phyloP scores from a whole-genome alignment of 2,797 vertebrate genomes.

The Peromyscus attwateri region DNA sequence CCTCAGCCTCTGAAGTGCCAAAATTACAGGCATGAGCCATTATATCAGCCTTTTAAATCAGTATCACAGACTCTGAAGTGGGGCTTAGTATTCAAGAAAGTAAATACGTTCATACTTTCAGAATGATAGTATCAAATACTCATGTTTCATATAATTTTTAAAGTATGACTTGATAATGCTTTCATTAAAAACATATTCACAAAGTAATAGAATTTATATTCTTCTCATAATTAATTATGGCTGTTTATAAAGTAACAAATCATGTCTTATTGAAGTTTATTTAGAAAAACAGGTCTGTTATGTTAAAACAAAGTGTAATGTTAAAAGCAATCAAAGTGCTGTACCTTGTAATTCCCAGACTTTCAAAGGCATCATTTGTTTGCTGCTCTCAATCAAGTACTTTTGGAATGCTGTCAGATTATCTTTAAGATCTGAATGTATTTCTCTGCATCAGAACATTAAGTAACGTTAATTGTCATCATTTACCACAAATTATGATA shows the following conservation, averaged over 20 bases:
- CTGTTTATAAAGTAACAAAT: conserved; percentile 15
- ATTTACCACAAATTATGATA: conserved; percentile 17
- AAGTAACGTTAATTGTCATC: conserved; percentile 61
- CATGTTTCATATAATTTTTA: not conserved
- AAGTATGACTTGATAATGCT: not conserved
- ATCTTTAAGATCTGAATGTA: conserved; percentile 92
- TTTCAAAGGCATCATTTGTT: conserved; percentile 95
- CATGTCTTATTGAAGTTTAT: conserved; percentile 1
- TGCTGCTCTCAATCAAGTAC: conserved; percentile 94
- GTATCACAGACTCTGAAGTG: not conserved
- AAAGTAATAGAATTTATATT: conserved; percentile 34
- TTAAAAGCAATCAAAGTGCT: conserved; percentile 15
- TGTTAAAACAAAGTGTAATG: not conserved
- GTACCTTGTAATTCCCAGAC: conserved; percentile 99
- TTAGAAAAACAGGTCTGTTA: conserved; percentile 41
- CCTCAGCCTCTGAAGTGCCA: not conserved
- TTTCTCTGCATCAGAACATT: conserved; percentile 88
- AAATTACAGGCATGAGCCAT: not conserved
- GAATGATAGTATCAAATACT: conserved; percentile 41
- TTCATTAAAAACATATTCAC: not conserved
- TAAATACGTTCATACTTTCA: conserved; percentile 27
- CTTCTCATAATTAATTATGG: not conserved
- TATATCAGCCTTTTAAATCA: not conserved
- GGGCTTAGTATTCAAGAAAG: conserved; percentile 8
- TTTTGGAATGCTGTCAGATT: conserved; percentile 93